Conservation (phyloP, 2,113 vertebrate genomes). For the Strix uralensis region DNA sequence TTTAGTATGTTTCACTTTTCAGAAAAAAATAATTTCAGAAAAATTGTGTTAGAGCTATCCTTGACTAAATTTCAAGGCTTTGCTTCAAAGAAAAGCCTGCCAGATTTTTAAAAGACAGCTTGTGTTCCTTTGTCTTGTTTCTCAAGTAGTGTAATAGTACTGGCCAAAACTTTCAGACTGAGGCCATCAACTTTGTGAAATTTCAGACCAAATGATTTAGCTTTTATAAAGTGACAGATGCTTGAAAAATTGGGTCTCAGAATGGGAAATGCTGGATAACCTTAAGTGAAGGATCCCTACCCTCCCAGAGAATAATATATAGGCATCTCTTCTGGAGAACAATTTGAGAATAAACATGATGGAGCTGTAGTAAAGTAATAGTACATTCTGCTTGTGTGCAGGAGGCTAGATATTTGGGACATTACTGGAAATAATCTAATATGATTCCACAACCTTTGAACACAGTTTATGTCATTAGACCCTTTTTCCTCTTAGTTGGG, state of each 20-base stretch:
- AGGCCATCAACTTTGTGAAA: background rate
- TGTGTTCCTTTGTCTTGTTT: background rate
- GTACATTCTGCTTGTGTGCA: background rate
- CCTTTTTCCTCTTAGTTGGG: background rate
- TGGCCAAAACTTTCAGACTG: background rate
- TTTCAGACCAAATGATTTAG: background rate
- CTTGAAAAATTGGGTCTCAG: background rate
- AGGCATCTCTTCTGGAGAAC: background rate
- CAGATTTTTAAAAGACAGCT: background rate
- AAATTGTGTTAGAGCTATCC: background rate
- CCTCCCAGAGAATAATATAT: background rate
- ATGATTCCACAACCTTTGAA: background rate
- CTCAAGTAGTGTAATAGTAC: background rate
- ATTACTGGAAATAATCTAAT: background rate
- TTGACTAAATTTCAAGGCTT: background rate
- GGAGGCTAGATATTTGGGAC: background rate
- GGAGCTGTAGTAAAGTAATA: background rate
- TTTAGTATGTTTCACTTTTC: background rate
- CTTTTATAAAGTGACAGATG: background rate
- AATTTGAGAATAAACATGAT: background rate
- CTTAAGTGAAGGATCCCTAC: background rate
- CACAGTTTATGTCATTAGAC: background rate
- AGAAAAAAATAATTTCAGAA: background rate
- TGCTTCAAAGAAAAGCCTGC: background rate
- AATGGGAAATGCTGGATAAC: background rate